Evolutionary conservation across 1,140 invertebrate genomes (phyloP).

Genomic region (Lepidotrigona ventralis): DNA sequence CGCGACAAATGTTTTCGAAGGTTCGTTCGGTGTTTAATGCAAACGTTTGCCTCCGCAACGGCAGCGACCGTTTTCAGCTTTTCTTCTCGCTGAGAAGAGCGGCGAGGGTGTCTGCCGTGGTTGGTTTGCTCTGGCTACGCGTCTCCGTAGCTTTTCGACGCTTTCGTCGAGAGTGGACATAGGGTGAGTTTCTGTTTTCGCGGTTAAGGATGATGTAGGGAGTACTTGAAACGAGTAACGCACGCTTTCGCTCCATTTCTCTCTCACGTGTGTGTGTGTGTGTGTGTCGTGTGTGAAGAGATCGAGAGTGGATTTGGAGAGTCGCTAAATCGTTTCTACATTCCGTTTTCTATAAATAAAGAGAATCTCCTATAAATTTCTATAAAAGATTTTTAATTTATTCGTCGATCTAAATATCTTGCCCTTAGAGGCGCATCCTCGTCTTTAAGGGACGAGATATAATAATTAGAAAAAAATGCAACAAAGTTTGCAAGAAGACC

Average conservation of each 20-base stretch:
- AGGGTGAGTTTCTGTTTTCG: background rate
- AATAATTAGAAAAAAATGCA: background rate
- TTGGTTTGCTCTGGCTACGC: background rate
- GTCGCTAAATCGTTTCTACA: background rate
- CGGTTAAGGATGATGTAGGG: background rate
- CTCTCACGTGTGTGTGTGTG: too few relatives aligned
- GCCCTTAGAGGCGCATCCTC: too few relatives aligned
- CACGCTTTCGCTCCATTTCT: background rate
- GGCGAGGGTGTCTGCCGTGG: background rate
- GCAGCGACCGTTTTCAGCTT: background rate
- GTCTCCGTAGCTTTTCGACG: background rate
- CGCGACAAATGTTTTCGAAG: constrained; percentile 34
- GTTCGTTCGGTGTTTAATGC: background rate
- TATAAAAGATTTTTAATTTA: too few relatives aligned
- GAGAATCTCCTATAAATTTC: too few relatives aligned
- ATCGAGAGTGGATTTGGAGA: background rate
- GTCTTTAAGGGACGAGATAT: background rate
- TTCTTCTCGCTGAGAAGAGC: background rate
- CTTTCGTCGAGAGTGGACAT: background rate
- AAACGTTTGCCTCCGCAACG: background rate
- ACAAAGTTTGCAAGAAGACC: background rate
- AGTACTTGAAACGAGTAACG: background rate
- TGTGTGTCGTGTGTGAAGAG: too few relatives aligned
- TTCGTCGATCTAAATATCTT: too few relatives aligned
- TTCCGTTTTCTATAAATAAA: too few relatives aligned